Conservation (phyloP, 1,140 invertebrate species). For the Dendroctonus ponderosae region DNA sequence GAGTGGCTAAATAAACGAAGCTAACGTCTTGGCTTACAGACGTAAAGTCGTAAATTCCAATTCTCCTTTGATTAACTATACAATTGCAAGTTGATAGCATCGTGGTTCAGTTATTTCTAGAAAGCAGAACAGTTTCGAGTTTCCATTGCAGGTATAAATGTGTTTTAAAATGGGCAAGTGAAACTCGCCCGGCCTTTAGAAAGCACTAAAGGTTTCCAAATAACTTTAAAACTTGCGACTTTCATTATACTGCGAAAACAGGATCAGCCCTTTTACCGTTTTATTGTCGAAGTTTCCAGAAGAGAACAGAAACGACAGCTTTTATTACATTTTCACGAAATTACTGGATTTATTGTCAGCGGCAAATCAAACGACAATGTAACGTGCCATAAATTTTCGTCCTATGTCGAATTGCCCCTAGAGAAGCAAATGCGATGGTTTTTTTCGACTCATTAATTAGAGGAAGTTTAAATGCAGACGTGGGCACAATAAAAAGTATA, state of each 20-base stretch:
- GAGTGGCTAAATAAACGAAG: no score
- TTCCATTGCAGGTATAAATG: no score
- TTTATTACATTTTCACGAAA: conserved; percentile 28
- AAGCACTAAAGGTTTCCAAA: conserved; percentile 25
- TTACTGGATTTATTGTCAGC: conserved; percentile 26
- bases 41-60: no score
- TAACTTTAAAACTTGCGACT: conserved; percentile 26
- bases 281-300: conserved; percentile 23
- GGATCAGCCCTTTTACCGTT: conserved; percentile 18
- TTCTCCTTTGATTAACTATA: no score
- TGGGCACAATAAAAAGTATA: no score
- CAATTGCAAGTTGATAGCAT: no score
- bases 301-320: conserved; percentile 20
- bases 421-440: no score
- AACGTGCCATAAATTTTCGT: conserved; percentile 22
- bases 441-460: no score
- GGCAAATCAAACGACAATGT: conserved; percentile 30
- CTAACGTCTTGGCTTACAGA: no score
- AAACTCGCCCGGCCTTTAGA: conserved; percentile 8
- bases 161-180: neutral
- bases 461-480: no score
- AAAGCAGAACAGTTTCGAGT: no score
- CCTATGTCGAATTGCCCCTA: neutral
- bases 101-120: no score
- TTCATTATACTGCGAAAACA: conserved; percentile 28